Base-by-base conservation (phyloP, 2,113 vertebrate genomes). In the Apodemus sylvaticus region DNA sequence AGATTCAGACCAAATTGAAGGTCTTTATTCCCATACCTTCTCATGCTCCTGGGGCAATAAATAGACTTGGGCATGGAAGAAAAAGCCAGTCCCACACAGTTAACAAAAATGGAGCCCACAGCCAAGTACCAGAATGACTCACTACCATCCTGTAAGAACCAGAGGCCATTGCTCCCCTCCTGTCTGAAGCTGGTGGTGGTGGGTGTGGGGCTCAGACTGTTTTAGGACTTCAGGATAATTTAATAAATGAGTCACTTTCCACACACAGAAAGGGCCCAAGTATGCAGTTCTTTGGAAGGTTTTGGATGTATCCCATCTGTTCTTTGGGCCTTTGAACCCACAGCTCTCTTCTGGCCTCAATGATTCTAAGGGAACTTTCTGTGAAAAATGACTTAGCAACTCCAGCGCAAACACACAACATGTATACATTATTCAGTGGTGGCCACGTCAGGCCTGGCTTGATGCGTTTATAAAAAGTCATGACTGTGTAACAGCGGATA, bases 81-180 rank as follows among this genome's bases (percentile, higher is more conserved):
- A 86, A 68, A 66, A 95, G 55, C 0, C 24, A 20, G 39, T 31
- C n/a, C 0, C 0, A 36, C 39, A 39, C 20, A 26, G 10, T 10
- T 17, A 36, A n/a, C 0, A 0, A n/a, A 24, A 85, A 1, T 1
- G 7, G 17, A 14, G 4, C 0, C 2, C 7, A 24, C 29, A 10
- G 71, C 26, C 29, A 14, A 51, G 83, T 5, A 42, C 48, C 14
- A 29, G 8, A 10, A 0, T 1, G 86, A 93, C 89, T 82, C 0
- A 1, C 8, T 17, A 3, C 34, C 10, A 3, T 29, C 53, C 58
- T 0, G 2, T 42, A 86, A 76, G 29, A 1, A 10, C n/a, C 0
- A 0, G 87, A 29, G 19, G 74, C 2, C 11, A 26, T 45, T n/a
- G 42, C 39, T 14, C 64, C 68, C 73, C 42, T 55, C 29, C 77